Base-by-base conservation (phyloP, 2,113 vertebrate species). In the Erythrolamprus reginae region DNA sequence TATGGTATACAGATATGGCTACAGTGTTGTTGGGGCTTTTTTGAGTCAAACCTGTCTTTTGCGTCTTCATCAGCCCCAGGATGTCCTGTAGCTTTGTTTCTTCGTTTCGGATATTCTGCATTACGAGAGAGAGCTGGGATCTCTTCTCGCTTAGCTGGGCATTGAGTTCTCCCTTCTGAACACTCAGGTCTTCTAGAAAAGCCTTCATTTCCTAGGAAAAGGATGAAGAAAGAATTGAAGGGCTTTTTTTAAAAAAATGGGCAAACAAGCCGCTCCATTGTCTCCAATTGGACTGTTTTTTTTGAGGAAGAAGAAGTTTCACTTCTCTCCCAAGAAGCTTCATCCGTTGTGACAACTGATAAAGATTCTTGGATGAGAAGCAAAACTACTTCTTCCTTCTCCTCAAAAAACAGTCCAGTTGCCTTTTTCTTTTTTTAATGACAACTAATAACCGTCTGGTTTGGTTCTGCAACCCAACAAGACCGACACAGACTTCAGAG, bases 81-180 rank as follows among this genome's bases (percentile, higher is more conserved):
- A 97, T 82, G 89, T 87, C 95, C 92, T 97, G 96, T 84, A 98
- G 96, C 21, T 93, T 96, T 90, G 96, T 96, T 55, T 98, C 97
- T 50, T 97, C 97, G 82, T 97, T 95, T 90, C 91, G 95, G 94
- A 96, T 92, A 90, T 98, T 97, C 87, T 97, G 97, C 92, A 95
- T 97, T 90, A 97, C 86, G 47, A 96, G 91, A 2, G 87, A 91
- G 90, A 98, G 95, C 28, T 97, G 96, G 12, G 92, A 61, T 95
- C 94, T 98, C 55, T 94, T 98, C 95, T 98, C 98, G 50, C 92
- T 96, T 23, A 98, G 92, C 88, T 98, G 97, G 26, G 94, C 95
- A 87, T 96, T 97, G 91, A 98, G 94, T 89, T 98, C 97, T 93
- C 97, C 95, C 94, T 96, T 98, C 93, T 98, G 97, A 93, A 91